These are phyloP conservation scores for Anagyrus pseudococci DNA, from an alignment of 2,888 invertebrate species.

Conservation along the genomic window DNA sequence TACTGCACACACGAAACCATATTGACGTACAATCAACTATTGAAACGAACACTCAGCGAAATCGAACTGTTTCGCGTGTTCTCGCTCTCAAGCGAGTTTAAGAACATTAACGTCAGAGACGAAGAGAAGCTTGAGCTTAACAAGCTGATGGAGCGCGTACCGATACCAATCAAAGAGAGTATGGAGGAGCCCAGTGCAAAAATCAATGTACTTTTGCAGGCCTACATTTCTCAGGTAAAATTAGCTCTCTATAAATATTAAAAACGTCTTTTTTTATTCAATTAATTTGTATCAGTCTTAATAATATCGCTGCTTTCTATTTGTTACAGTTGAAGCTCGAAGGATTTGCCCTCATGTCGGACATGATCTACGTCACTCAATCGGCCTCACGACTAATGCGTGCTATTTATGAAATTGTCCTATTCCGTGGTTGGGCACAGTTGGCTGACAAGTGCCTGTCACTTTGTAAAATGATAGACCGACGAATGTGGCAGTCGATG, in stretches of 20 bases:
- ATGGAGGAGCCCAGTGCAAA: conserved; percentile 99
- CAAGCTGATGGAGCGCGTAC: conserved; percentile 91
- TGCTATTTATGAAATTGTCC: conserved; percentile 96
- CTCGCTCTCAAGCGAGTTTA: conserved; percentile 96
- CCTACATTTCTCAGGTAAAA: conserved; percentile 88
- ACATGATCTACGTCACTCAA: conserved; percentile 99
- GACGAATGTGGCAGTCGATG: conserved; percentile 99
- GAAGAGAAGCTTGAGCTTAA: conserved; percentile 97
- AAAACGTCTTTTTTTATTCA: too few relatives aligned
- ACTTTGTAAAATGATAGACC: conserved; percentile 98
- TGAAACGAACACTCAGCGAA: conserved; percentile 96
- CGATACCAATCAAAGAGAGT: conserved; percentile 98
- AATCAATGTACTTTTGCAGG: conserved; percentile 92
- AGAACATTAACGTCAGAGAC: conserved; percentile 88
- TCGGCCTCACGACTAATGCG: conserved; percentile 93
- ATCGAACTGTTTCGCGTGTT: conserved; percentile 98
- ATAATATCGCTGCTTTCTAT: not conserved
- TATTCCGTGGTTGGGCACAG: conserved; percentile 94
- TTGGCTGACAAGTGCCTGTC: conserved; percentile 94
- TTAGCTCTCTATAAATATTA: not conserved
- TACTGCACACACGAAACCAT: conserved; percentile 98
- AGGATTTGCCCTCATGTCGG: conserved; percentile 98
- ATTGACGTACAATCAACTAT: conserved; percentile 92
- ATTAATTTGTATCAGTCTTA: too few relatives aligned
- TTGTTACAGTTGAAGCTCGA: conserved; percentile 84